Base-by-base conservation (phyloP, 2,113 vertebrate species). In the Xiphophorus couchianus region DNA sequence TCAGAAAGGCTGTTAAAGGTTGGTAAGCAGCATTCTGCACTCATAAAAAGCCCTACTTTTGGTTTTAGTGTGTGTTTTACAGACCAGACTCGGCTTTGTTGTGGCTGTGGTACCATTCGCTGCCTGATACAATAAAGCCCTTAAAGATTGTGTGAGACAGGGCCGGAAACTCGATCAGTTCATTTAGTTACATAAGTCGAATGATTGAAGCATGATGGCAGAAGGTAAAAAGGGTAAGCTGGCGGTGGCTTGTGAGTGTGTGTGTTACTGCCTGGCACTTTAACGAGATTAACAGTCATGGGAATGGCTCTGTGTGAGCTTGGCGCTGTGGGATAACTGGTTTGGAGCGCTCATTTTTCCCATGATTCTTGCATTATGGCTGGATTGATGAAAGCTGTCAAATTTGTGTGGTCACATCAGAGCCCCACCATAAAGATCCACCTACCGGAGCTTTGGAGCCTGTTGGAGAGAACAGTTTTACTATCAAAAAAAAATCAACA, bases 221-320 rank as follows among this genome's bases (percentile, higher is more conserved):
- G 80, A 77, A 73, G 61, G 75, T 63, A n/a, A 3, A 74, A 78
- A 69, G 60, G 74, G 73, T 83, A 75, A 84, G 64, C 54, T 22
- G 68, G 31, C 62, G 39, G 67, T 22, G 5, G 69, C 66, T 37
- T 44, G 64, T 58, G 12, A 44, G 73, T 62, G 69, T 35, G 76
- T 69, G 31, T 61, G 68, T 78, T 77, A 61, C 67, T 27, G 81
- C 73, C 81, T 74, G 69, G 81, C 73, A 82, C 81, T 70, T 68
- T 68, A 80, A 88, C 51, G 0, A 73, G 82, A 84, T 87, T 89
- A 91, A 25, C 66, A 15, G 85, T 86, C 90, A 90, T 80, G 86
- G 71, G 84, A 82, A 80, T 73, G 74, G 33, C 66, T 71, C 19
- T 71, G 35, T 17, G 3, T 35, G 73, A 64, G 74, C 10, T 28